phyloP scores from a whole-genome alignment of 2,888 invertebrate genomes.

The Proisotoma minuta region DNA sequence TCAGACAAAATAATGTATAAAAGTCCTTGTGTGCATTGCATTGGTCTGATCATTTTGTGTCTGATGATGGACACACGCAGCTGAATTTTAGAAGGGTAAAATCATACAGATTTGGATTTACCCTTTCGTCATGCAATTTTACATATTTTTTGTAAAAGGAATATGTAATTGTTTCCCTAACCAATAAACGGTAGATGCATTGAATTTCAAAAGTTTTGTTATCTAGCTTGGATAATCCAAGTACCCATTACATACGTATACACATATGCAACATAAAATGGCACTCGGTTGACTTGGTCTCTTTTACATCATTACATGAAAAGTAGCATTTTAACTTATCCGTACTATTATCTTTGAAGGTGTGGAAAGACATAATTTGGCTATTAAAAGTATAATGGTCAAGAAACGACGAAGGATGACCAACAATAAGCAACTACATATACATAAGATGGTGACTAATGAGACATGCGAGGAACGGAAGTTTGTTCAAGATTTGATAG shows the following conservation, averaged over 20 bases:
- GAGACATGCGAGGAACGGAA: conserved; percentile 3
- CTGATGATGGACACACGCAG: conserved; percentile 33
- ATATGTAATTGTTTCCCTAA: conserved; percentile 1
- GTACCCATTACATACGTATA: no score
- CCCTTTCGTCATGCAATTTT: conserved; percentile 13
- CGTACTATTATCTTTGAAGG: no score
- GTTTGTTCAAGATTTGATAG: conserved; percentile 6
- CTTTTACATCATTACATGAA: no score
- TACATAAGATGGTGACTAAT: neutral
- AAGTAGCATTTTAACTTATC: no score
- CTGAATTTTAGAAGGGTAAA: conserved; percentile 25
- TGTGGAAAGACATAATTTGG: neutral
- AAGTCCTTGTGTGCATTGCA: conserved; percentile 19
- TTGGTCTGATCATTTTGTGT: conserved; percentile 14
- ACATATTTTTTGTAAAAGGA: neutral
- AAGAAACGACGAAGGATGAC: no score
- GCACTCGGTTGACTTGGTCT: no score
- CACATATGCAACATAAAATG: no score
- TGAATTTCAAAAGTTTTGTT: no score
- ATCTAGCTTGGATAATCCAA: no score
- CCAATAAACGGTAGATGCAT: neutral
- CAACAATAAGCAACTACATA: neutral
- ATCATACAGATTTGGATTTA: neutral
- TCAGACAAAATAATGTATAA: no score
- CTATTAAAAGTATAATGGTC: neutral